Evolutionary conservation across 2,113 vertebrate species (phyloP).

Genomic region (Pseudopodoces humilis): DNA sequence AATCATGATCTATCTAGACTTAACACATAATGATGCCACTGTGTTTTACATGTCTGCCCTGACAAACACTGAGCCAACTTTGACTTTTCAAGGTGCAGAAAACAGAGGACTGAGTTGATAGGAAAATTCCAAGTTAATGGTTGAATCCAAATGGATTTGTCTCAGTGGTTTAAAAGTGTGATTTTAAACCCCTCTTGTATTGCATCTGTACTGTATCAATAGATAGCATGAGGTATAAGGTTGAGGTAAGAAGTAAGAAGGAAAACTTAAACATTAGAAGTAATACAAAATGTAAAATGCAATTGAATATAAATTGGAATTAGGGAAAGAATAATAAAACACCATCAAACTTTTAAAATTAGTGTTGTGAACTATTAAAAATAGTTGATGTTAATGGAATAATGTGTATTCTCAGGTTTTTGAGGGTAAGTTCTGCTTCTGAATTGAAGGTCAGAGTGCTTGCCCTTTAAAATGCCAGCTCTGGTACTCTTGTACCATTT

Average conservation of each 20-base stretch:
- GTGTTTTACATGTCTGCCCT: background rate
- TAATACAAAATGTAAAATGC: constrained; percentile 10
- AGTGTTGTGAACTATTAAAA: constrained; percentile 29
- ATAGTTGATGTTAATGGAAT: constrained; percentile 36
- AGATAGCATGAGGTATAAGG: background rate
- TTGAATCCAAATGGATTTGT: background rate
- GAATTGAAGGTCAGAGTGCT: constrained; percentile 35
- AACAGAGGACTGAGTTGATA: background rate
- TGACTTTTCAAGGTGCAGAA: background rate
- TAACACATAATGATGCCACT: background rate
- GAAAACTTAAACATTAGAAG: constrained; percentile 14
- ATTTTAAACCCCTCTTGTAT: background rate
- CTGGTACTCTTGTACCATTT: background rate
- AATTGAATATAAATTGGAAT: constrained; percentile 16
- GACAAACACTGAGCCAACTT: background rate
- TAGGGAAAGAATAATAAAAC: constrained; percentile 9
- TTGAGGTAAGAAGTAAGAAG: background rate
- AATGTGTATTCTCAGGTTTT: constrained; percentile 19
- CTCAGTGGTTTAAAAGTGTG: background rate
- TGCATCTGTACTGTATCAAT: background rate
- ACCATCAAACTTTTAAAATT: constrained; percentile 23
- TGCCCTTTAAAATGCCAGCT: constrained; percentile 46
- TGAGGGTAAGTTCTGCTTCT: constrained; percentile 19
- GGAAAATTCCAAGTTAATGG: background rate
- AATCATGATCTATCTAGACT: background rate